Conservation (phyloP, 2,888 invertebrate genomes). For the Octodonta nipae region DNA sequence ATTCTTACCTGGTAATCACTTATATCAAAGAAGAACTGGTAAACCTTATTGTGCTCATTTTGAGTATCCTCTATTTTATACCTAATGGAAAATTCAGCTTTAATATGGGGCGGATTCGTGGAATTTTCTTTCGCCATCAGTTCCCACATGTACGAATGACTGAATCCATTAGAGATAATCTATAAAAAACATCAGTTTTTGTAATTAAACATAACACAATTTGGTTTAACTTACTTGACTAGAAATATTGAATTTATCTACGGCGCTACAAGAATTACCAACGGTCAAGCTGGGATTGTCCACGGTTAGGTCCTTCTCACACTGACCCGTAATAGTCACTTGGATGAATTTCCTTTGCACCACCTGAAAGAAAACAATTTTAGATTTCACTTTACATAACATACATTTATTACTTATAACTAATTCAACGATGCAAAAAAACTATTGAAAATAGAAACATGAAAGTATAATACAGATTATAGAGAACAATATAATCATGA, state of each 20-base stretch:
- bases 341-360: conserved; percentile 76
- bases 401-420: too few species aligned
- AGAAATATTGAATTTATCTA: conserved; percentile 24
- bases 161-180: conserved; percentile 60
- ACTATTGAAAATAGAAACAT: too few species aligned
- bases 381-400: too few species aligned
- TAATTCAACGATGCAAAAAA: too few species aligned
- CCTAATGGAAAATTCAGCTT: conserved; percentile 49
- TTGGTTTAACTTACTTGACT: conserved; percentile 30
- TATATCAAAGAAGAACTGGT: conserved; percentile 63
- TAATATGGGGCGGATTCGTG: conserved; percentile 36
- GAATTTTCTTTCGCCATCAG: conserved; percentile 24
- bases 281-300: conserved; percentile 22
- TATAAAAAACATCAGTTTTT: too few species aligned
- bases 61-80: conserved; percentile 38
- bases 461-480: too few species aligned
- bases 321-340: conserved; percentile 52
- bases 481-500: too few species aligned
- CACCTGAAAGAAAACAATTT: too few species aligned
- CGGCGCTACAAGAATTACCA: conserved; percentile 21
- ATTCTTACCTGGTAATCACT: conserved; percentile 58
- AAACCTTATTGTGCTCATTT: conserved; percentile 32
- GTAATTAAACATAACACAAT: too few species aligned
- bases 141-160: conserved; percentile 76
- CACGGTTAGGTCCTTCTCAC: conserved; percentile 25